Base-by-base conservation (phyloP, 2,113 vertebrate species). In the Sylvietta virens region DNA sequence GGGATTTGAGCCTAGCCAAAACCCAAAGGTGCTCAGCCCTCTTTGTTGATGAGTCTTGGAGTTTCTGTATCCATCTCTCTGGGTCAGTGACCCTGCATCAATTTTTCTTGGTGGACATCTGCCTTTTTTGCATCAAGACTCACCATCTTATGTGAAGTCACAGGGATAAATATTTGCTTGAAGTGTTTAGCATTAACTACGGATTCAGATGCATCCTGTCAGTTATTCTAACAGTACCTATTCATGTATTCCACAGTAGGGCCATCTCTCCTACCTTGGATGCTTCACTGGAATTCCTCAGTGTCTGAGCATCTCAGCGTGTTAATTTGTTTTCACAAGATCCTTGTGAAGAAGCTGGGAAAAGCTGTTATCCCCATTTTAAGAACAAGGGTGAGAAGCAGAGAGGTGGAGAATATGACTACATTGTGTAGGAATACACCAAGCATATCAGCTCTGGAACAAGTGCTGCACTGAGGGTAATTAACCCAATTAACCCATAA, bases 191-290 rank as follows among this genome's bases (percentile, higher is more conserved):
- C 50, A 15, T 84, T 67, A 47, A 33, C 50, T 89, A 67, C 2
- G 3, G 15, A 47, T 74, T 81, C 35, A 81, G 35, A 31, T 0
- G 0, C 3, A 7, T 58, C 13, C 35, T 84, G 10, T 58, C 23
- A 15, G 31, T 89, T 77, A 40, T 74, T 74, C 39, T 35, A 80
- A 44, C 3, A 56, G 35, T 26, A 62, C 8, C 8, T 84, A 35
- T 50, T 81, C 3, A 11, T 39, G 33, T 51, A 37, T 83, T 13
- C 7, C 23, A 19, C 15, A 39, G 33, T 14, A 58, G 13, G 19
- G 10, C 39, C 53, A 28, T 54, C 12, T 71, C 39, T 72, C n/a
- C 44, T 73, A 13, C 16, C 8, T 81, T 39, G 47, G 20, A 21
- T 78, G 48, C 21, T 54, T 91, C 39, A 4, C 9, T 71, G 61